Evolutionary conservation across 2,888 invertebrate genomes (phyloP), one percentile per base, ranked within the genome.

Genomic region (Amphiduros pacificus): DNA sequence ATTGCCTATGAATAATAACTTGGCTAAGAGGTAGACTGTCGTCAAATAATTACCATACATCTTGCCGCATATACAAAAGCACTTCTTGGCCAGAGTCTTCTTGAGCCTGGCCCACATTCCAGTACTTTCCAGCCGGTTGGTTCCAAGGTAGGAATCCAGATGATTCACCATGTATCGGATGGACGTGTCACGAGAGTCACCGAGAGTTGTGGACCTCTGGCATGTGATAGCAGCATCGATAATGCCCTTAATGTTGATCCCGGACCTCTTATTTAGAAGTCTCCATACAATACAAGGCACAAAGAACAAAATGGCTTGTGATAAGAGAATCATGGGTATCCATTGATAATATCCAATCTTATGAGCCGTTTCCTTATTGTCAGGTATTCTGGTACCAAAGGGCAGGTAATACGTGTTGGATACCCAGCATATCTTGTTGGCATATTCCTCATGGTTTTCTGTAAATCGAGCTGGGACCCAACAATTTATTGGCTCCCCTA

Each of bases 401-500:
- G 67, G 67, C 14, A 69, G 60, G 64, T 62, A 62, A 61, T 69
- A 69, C 20, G 72, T 71, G 63, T 71, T 72, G n/a, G 69, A 68
- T 31, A 72, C 64, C 72, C 72, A 72, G 61, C 72, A 72, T 28
- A 71, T 61, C 53, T 66, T 66, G 62, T 71, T 69, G 1, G 71
- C 62, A 55, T 64, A 71, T 40, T 67, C 68, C 59, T 71, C 66
- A 31, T 71, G 70, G 55, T 67, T 71, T 44, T 56, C 54, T 11
- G 70, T 70, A 59, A 71, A 71, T 48, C 65, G 62, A 55, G 70
- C 71, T 1, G 71, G 71, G 9, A 44, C 83, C 80, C 85, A 85
- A 84, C 96, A 97, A 84, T 94, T 94, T 79, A 97, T 96, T 26
- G 96, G 96, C 83, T 96, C 95, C 11, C 96, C 96, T 79, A 97